Percentiles rank a stretch among this genome's conserved stretches.
Conservation (phyloP, 2,113 vertebrate genomes). For the Myocastor coypus region DNA sequence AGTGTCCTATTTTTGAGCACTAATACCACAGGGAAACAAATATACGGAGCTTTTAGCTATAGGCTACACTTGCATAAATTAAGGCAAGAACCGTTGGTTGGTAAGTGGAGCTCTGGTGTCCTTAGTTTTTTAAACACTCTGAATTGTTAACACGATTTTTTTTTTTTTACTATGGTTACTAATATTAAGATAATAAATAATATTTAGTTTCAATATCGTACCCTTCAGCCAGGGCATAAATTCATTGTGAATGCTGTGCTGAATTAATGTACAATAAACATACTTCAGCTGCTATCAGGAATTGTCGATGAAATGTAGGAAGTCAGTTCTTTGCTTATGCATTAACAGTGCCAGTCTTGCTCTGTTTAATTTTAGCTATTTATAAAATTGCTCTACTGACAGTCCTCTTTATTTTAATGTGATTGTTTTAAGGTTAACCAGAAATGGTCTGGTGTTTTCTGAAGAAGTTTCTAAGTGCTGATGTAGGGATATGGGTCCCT, state of each 20-base stretch:
- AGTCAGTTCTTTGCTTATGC: slow-evolving; percentile 80
- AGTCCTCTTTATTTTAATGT: slow-evolving; percentile 72
- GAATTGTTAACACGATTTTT: slow-evolving; percentile 76
- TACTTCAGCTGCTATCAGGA: slow-evolving; percentile 79
- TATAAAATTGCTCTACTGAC: slow-evolving; percentile 79
- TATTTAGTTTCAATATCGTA: slow-evolving; percentile 78
- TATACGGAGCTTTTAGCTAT: slow-evolving; percentile 87
- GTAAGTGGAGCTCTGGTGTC: slow-evolving; percentile 77
- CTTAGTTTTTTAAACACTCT: slow-evolving; percentile 79
- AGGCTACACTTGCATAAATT: slow-evolving; percentile 88
- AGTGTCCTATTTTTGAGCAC: slow-evolving; percentile 86
- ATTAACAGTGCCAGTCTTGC: slow-evolving; percentile 68
- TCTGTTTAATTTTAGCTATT: slow-evolving; percentile 83
- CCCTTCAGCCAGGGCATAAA: slow-evolving; percentile 79
- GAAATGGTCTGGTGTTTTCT: slow-evolving; percentile 73
- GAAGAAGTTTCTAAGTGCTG: slow-evolving; percentile 70
- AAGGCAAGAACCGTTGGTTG: slow-evolving; percentile 79
- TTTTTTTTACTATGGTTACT: slow-evolving; percentile 78
- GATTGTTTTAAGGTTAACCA: slow-evolving; percentile 81
- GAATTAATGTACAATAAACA: slow-evolving; percentile 84
- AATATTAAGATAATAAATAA: slow-evolving; percentile 87
- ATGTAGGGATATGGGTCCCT: slow-evolving; percentile 17
- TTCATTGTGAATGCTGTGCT: slow-evolving; percentile 83
- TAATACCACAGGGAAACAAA: slow-evolving; percentile 87
- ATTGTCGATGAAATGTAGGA: slow-evolving; percentile 76